Conservation (phyloP, 2,113 vertebrate species). For the Proteles cristata region DNA sequence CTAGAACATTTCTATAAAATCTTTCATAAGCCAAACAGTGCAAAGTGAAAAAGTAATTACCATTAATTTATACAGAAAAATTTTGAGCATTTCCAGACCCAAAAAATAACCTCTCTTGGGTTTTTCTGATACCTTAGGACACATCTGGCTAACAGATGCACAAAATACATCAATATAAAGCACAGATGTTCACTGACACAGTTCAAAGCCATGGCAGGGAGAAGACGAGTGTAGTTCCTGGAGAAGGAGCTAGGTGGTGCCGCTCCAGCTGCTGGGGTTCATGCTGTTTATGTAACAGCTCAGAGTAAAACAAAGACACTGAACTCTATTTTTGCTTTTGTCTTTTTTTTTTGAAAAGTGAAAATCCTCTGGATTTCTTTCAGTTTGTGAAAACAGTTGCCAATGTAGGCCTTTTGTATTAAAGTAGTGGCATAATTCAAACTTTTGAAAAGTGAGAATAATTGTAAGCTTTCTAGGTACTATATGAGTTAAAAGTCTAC, state of each 20-base stretch:
- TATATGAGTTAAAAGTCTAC: neutral
- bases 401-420: neutral
- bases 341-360: neutral
- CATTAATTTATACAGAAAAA: neutral
- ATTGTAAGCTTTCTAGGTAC: neutral
- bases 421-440: neutral
- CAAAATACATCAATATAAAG: neutral
- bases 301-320: neutral
- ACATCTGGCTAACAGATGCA: neutral
- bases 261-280: neutral
- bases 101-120: neutral
- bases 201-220: neutral
- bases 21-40: neutral
- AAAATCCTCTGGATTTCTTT: neutral
- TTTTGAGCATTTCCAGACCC: neutral
- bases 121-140: neutral
- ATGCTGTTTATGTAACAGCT: neutral
- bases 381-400: neutral
- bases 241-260: neutral
- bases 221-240: neutral
- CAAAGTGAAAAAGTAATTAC: neutral
- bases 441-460: neutral
- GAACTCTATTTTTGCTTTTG: neutral
- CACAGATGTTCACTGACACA: neutral
- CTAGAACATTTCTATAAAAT: neutral